phyloP scores from a whole-genome alignment of 2,113 vertebrate species.

The Ginglymostoma cirratum region DNA sequence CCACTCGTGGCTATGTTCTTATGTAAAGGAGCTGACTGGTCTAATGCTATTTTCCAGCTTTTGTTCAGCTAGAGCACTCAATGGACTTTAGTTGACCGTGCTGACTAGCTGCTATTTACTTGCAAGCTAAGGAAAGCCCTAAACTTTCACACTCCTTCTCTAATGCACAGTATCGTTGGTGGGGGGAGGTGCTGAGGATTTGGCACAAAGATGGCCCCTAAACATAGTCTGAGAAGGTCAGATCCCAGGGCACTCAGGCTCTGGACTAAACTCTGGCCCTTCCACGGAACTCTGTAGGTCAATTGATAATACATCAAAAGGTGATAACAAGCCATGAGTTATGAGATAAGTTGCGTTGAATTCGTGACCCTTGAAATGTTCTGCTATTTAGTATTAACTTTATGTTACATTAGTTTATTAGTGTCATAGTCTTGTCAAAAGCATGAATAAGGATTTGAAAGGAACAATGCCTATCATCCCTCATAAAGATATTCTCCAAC shows the following conservation, averaged over 20 bases:
- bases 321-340: not conserved
- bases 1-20: too few relatives aligned
- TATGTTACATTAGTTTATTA: not conserved
- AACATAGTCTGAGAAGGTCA: not conserved
- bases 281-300: not conserved
- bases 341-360: not conserved
- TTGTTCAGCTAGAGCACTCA: too few relatives aligned
- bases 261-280: not conserved
- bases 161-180: not conserved
- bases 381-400: not conserved
- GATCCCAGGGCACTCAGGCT: not conserved
- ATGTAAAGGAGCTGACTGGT: too few relatives aligned
- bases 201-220: not conserved
- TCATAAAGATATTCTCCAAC: not conserved
- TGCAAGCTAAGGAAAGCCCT: too few relatives aligned
- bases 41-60: too few relatives aligned
- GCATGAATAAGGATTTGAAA: not conserved
- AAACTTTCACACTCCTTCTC: not conserved
- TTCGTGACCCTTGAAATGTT: not conserved
- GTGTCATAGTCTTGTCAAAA: not conserved
- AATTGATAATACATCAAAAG: not conserved
- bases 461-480: not conserved
- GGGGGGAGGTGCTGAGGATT: not conserved
- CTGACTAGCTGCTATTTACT: too few relatives aligned
- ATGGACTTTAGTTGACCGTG: too few relatives aligned